These are phyloP conservation scores for Octopus bimaculoides DNA, from an alignment of 1,140 invertebrate genomes.

Conservation along the genomic window DNA sequence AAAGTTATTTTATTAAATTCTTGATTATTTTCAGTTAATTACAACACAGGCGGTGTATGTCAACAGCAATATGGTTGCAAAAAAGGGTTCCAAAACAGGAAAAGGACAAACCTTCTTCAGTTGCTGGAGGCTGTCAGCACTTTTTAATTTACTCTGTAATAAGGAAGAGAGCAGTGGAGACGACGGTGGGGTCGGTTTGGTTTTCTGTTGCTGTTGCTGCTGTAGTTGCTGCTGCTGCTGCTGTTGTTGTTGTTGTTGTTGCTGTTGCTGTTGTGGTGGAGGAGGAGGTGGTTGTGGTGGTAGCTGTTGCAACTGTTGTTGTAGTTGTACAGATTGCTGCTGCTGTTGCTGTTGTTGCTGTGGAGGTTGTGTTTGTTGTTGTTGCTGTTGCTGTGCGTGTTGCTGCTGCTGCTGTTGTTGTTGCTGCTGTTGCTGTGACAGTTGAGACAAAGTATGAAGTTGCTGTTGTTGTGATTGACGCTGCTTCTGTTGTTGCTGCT, in stretches of 20 bases:
- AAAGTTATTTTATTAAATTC: too few species aligned
- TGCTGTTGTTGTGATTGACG: too few species aligned
- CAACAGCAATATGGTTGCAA: too few species aligned
- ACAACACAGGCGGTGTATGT: too few species aligned
- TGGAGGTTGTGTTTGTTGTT: not conserved
- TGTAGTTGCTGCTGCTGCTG: constrained; percentile 21
- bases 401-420: constrained; percentile 13
- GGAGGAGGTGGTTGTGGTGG: not conserved
- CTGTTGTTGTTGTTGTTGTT: constrained; percentile 10
- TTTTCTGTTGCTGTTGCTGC: constrained; percentile 18
- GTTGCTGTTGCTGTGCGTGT: not conserved
- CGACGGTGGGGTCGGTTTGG: constrained; percentile 38
- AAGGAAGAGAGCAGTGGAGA: constrained; percentile 80
- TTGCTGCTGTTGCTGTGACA: constrained; percentile 1
- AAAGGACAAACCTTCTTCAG: constrained; percentile 36
- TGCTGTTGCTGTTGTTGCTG: not conserved
- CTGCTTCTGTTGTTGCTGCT: not conserved
- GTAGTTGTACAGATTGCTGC: not conserved
- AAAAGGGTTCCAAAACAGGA: too few species aligned
- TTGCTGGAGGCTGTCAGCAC: constrained; percentile 35
- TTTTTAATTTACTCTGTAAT: constrained; percentile 65
- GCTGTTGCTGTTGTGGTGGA: constrained; percentile 15
- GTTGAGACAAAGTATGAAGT: not conserved
- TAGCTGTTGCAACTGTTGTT: not conserved
- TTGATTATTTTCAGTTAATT: too few species aligned